Evolutionary conservation across 2,113 vertebrate genomes (phyloP), one percentile per base, ranked within the genome.

Genomic region (Aphelocoma coerulescens): DNA sequence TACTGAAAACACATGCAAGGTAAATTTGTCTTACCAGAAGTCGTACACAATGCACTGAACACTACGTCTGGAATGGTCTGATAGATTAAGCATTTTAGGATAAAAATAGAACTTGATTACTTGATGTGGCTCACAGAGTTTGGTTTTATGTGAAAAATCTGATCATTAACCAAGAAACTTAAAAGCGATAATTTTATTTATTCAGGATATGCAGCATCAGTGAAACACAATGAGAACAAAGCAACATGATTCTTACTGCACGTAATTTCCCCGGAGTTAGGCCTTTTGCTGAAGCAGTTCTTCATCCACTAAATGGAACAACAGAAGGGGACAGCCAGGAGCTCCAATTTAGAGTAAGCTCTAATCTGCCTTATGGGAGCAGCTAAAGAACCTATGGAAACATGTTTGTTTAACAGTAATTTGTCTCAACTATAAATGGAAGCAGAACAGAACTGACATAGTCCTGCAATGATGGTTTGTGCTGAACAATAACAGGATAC

Each of bases 401-500:
- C 92, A 52, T 57, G 65, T 91, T 93, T 94, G 81, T 78, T 91
- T 95, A 93, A 89, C 33, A 81, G 80, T 27, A 71, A 84, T 96
- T 91, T 89, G 54, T 93, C 86, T 95, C 57, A 87, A 68, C 94
- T 96, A 92, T 87, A 95, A 92, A 95, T 81, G 94, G 95, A 89
- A 97, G 85, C 66, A 93, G 63, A 96, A 79, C 13, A 96, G 65
- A 93, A 93, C 80, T 95, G 89, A 96, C 94, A 95, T 3, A 84
- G 94, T 65, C 84, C 51, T 89, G 84, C 91, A 95, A 87, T 78
- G 84, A 92, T 80, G 87, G 93, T 74, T 52, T 87, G 83, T 81
- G 61, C 68, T 87, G 76, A 95, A 97, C 94, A 97, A 92, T 96
- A 95, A 93, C 96, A 97, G 96, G 95, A 96, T 97, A 91, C 80